Evolutionary conservation across 2,113 vertebrate species (phyloP).

Genomic region (Cinclus mexicanus): DNA sequence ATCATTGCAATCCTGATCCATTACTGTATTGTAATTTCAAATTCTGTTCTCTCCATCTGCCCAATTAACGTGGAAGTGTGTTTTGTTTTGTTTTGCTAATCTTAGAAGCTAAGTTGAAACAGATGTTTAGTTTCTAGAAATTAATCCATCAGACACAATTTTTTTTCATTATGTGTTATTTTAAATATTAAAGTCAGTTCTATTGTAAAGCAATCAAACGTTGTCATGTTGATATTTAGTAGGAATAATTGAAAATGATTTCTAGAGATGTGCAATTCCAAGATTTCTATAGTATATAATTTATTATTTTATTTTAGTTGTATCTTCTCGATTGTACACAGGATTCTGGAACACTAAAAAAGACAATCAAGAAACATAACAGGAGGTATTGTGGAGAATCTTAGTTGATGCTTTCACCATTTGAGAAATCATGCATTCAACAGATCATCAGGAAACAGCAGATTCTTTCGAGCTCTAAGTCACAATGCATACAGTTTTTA

Average conservation of each 20-base stretch:
- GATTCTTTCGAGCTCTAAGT: background rate
- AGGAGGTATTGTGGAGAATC: background rate
- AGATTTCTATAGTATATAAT: background rate
- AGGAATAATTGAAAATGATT: background rate
- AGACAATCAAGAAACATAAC: background rate
- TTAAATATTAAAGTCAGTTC: background rate
- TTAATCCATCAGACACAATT: background rate
- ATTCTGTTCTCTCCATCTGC: background rate
- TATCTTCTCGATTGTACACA: background rate
- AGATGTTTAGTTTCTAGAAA: background rate
- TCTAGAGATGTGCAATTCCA: background rate
- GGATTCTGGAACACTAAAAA: background rate
- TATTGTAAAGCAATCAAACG: background rate
- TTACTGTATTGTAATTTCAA: conserved; percentile 6
- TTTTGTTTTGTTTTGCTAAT: background rate
- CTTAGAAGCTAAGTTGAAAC: background rate
- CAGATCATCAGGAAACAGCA: background rate
- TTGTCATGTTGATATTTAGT: background rate
- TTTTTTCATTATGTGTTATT: background rate
- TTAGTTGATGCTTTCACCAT: background rate
- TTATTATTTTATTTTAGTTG: background rate
- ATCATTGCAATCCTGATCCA: conserved; percentile 18
- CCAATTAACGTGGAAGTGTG: background rate
- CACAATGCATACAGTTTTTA: background rate
- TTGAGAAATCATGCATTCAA: background rate